phyloP scores from a whole-genome alignment of 1,140 invertebrate species.

The Apis florea region DNA sequence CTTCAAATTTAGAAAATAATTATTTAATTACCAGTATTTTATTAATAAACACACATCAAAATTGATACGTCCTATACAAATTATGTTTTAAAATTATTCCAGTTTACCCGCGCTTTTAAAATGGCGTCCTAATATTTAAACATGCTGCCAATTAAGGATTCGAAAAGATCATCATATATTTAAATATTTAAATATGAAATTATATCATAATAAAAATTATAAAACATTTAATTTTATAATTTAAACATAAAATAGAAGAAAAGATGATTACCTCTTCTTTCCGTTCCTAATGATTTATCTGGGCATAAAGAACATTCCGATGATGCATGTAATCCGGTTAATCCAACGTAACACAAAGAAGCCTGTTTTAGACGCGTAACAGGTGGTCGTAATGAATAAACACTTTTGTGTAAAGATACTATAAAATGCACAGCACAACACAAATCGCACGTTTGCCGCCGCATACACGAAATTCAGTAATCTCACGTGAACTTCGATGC shows the following conservation, averaged over 20 bases:
- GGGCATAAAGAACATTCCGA: constrained; percentile 62
- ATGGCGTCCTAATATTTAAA: constrained; percentile 17
- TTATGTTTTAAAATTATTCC: background rate
- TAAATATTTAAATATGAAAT: background rate
- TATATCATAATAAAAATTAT: background rate
- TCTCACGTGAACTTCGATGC: constrained; percentile 38
- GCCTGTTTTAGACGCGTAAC: constrained; percentile 60
- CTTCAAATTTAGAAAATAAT: background rate
- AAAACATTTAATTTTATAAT: background rate
- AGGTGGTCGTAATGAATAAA: constrained; percentile 65
- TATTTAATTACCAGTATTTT: background rate
- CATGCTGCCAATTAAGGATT: background rate
- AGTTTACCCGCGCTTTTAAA: constrained; percentile 12
- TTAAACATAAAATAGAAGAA: background rate
- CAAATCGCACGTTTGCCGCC: constrained; percentile 39
- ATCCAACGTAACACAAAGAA: constrained; percentile 72
- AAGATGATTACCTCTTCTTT: constrained; percentile 61
- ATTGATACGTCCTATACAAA: background rate
- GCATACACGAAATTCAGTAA: constrained; percentile 29
- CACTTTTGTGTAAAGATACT: constrained; percentile 49
- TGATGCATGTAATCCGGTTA: constrained; percentile 70
- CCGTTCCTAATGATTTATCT: constrained; percentile 67
- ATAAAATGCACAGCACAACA: constrained; percentile 67
- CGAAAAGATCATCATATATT: background rate
- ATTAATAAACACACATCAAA: background rate